A percentile compares a stretch with the other conserved stretches of the same genome.
phyloP scores from a whole-genome alignment of 2,888 invertebrate species.

The Plutella xylostella region DNA sequence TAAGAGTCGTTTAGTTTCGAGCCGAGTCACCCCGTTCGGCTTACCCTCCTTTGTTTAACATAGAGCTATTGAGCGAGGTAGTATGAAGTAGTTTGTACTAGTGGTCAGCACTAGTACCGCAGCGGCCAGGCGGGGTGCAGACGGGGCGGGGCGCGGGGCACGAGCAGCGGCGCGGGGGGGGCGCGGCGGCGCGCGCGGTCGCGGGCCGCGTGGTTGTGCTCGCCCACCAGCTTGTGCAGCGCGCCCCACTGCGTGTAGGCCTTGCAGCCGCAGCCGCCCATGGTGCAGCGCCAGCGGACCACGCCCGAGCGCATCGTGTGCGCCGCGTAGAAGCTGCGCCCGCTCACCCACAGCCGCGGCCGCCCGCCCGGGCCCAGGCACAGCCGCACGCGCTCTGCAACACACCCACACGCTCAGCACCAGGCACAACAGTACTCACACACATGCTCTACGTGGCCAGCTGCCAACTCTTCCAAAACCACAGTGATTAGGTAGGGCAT shows the following conservation, averaged over 20 bases:
- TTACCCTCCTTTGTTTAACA: too few relatives aligned
- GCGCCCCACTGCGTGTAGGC: slow-evolving; percentile 60
- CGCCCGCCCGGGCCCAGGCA: slow-evolving; percentile 61
- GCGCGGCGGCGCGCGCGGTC: slow-evolving; percentile 13
- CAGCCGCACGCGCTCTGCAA: slow-evolving; percentile 42
- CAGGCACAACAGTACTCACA: too few relatives aligned
- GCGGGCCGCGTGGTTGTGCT: slow-evolving; percentile 56
- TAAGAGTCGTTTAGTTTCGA: too few relatives aligned
- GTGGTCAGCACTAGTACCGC: slow-evolving; percentile 38
- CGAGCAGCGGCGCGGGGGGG: not conserved
- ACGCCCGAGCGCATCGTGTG: slow-evolving; percentile 63
- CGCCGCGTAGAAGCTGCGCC: slow-evolving; percentile 62
- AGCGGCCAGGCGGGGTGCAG: slow-evolving; percentile 56
- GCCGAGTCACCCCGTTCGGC: too few relatives aligned
- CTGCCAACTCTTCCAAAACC: too few relatives aligned
- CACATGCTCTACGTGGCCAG: too few relatives aligned
- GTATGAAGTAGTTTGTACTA: not conserved
- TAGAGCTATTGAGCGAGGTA: too few relatives aligned
- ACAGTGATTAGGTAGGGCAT: too few relatives aligned
- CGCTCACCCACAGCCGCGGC: slow-evolving; percentile 59
- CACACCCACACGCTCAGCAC: too few relatives aligned
- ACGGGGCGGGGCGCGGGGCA: slow-evolving; percentile 1
- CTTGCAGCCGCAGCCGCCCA: slow-evolving; percentile 63
- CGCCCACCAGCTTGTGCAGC: slow-evolving; percentile 56
- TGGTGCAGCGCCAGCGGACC: slow-evolving; percentile 62